Evolutionary conservation across 1,140 invertebrate genomes (phyloP), one percentile per base, ranked within the genome.

Genomic region (Apis laboriosa): DNA sequence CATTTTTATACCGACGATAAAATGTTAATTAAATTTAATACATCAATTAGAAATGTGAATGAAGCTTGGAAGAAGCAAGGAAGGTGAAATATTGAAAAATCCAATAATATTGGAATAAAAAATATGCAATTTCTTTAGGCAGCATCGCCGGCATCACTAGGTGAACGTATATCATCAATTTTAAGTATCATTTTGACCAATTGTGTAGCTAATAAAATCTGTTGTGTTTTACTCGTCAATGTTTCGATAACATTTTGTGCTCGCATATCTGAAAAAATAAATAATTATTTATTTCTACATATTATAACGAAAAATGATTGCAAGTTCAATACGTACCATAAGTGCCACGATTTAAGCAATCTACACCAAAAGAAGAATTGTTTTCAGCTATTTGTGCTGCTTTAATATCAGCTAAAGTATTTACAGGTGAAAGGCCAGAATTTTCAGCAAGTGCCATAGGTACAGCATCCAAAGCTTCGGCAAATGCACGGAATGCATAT

Each of bases 161-260:
- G 96, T 9, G 97, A 97, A 84, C 99, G 96, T 72, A 99, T 97
- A 92, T 99, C 99, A 94, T 99, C 99, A 83, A 99, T 99, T 94
- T 99, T 99, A 64, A 99, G 95, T 85, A 99, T 99, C 99, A 99
- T 99, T 94, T 99, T 99, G 12, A 99, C 99, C 49, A 99, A 95
- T 92, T 99, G 98, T 0, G 99, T 99, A 3, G 99, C 99, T 76
- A 99, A 94, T 43, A 99, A 95, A 34, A 99, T 98, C 94, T 99
- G 99, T 91, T 99, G 99, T 87, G 98, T 98, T 96, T 99, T 99
- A 61, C 98, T 98, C 91, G 98, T 97, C 28, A 99, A 94, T 0
- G 99, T 99, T 95, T 99, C 99, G 76, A 99, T 97, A 12, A 99
- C 99, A 92, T 99, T 97, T 94, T 99, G 97, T 56, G 95, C 95